Percentiles rank a stretch among this genome's conserved stretches.
These are phyloP conservation scores for Lamellibrachia satsuma DNA, from an alignment of 2,888 invertebrate species.

Conservation along the genomic window DNA sequence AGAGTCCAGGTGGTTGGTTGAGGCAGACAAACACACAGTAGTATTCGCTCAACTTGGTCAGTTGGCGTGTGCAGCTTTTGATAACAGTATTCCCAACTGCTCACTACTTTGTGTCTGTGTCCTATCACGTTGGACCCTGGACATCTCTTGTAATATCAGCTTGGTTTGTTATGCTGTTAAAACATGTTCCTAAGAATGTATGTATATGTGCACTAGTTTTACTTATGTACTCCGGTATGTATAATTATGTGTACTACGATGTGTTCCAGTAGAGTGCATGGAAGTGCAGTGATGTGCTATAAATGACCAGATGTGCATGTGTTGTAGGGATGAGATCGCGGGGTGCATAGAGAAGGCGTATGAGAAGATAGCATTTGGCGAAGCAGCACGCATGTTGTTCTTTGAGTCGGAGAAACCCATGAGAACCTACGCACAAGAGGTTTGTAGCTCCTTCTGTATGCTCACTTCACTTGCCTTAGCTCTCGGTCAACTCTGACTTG, in stretches of 20 bases:
- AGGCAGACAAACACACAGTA: too few species aligned
- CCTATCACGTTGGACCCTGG: too few species aligned
- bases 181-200: not conserved
- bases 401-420: conserved; percentile 81
- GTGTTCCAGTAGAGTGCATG: not conserved
- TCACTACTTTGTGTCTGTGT: too few species aligned
- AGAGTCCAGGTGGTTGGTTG: too few species aligned
- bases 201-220: too few species aligned
- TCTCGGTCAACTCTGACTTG: too few species aligned
- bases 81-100: too few species aligned
- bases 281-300: not conserved
- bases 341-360: conserved; percentile 97
- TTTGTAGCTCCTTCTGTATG: conserved; percentile 59
- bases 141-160: too few species aligned
- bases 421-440: conserved; percentile 82
- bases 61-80: too few species aligned
- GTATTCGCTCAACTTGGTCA: too few species aligned
- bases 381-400: conserved; percentile 90
- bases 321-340: conserved; percentile 84
- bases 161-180: too few species aligned
- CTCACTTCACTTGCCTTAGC: too few species aligned
- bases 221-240: not conserved
- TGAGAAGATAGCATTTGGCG: conserved; percentile 84
- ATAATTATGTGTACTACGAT: not conserved
- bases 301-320: conserved; percentile 17